These are phyloP conservation scores for Cotesia typhae DNA, from an alignment of 1,140 invertebrate genomes.

Conservation along the genomic window DNA sequence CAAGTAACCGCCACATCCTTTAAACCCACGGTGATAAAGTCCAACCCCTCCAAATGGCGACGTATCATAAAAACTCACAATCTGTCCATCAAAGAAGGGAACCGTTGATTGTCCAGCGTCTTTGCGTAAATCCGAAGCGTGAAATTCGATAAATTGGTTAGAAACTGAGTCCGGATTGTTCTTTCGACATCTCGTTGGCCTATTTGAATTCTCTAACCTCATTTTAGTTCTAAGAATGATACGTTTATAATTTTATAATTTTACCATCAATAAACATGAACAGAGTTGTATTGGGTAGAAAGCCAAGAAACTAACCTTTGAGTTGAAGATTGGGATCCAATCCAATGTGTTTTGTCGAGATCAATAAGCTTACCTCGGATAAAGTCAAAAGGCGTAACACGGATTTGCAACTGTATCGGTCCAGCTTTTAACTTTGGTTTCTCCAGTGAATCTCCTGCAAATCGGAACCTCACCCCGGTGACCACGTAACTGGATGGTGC, in stretches of 20 bases:
- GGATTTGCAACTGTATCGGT: not conserved
- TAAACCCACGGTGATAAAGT: not conserved
- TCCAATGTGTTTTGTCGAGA: not conserved
- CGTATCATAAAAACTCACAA: not conserved
- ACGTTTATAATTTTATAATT: too few species aligned
- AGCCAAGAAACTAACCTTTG: not conserved
- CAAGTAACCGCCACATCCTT: not conserved
- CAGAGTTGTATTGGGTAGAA: not conserved
- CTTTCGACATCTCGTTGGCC: not conserved
- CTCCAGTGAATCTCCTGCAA: not conserved
- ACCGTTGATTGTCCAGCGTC: not conserved
- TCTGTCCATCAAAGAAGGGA: not conserved
- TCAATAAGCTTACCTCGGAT: not conserved
- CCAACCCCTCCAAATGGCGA: not conserved
- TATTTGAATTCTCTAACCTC: too few species aligned
- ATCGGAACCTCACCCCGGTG: not conserved
- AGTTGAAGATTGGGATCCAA: not conserved
- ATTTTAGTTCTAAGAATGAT: too few species aligned
- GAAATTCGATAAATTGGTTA: constrained; percentile 1
- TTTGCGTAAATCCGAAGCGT: constrained; percentile 6
- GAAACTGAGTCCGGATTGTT: not conserved
- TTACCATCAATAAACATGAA: too few species aligned
- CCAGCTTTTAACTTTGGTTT: not conserved
- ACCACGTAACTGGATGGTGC: not conserved
- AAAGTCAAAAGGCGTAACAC: not conserved